Percentiles rank a stretch among this genome's conserved stretches.
Evolutionary conservation across 2,888 invertebrate species (phyloP).

Genomic region (Choreutis nemorana): DNA sequence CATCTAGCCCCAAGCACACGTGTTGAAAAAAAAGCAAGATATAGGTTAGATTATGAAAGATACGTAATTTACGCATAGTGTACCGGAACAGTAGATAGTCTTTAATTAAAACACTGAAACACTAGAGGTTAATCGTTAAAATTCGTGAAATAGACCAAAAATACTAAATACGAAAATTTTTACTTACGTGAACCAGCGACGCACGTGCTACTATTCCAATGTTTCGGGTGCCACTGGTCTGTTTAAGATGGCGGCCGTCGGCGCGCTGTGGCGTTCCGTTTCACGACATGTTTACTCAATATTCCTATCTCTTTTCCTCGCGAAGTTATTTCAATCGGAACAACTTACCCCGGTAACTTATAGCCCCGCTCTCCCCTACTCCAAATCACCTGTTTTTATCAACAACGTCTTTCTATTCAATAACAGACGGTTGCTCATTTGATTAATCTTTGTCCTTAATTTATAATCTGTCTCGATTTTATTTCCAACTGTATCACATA

Average conservation of each 20-base stretch:
- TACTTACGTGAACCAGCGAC: conserved; percentile 5
- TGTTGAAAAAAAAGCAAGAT: background rate
- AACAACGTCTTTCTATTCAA: too few species aligned
- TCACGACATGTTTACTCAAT: background rate
- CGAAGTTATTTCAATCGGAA: background rate
- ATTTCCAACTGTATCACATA: too few species aligned
- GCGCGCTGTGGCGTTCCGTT: background rate
- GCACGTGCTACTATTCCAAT: background rate
- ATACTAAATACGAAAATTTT: conserved; percentile 6
- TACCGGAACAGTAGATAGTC: background rate
- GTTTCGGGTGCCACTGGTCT: too few species aligned
- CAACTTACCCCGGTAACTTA: conserved; percentile 1
- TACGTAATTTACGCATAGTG: background rate
- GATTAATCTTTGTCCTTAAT: too few species aligned
- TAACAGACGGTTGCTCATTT: too few species aligned
- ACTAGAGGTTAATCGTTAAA: background rate
- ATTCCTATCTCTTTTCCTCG: background rate
- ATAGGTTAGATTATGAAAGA: background rate
- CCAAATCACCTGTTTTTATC: too few species aligned
- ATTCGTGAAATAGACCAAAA: conserved; percentile 5
- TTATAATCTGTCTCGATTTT: too few species aligned
- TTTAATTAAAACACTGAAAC: background rate
- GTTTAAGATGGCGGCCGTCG: conserved; percentile 1
- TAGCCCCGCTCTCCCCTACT: conserved; percentile 2
- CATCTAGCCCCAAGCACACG: background rate